A percentile compares a stretch with the other conserved stretches of the same genome.
phyloP scores from a whole-genome alignment of 2,888 invertebrate species.

The Plutella xylostella region DNA sequence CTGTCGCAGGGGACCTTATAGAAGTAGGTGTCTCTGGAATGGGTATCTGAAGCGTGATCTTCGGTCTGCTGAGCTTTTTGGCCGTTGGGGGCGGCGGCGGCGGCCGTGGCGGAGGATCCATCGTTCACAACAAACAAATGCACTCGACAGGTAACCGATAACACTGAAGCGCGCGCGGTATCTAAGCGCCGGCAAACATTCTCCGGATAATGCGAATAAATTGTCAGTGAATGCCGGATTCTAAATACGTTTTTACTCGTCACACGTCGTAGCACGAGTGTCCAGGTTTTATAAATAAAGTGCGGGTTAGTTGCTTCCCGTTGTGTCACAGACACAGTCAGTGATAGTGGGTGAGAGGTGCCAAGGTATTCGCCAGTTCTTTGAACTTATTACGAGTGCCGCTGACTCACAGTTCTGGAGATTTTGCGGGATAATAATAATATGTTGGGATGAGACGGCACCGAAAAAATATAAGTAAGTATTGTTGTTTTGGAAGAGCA shows the following conservation, averaged over 20 bases:
- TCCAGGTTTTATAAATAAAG: slow-evolving; percentile 63
- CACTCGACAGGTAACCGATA: neutral
- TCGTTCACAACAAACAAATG: neutral
- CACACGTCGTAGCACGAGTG: slow-evolving; percentile 43
- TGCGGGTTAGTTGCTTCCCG: slow-evolving; percentile 38
- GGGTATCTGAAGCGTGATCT: slow-evolving; percentile 63
- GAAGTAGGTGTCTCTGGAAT: slow-evolving; percentile 28
- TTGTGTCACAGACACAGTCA: slow-evolving; percentile 38
- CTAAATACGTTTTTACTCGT: slow-evolving; percentile 16
- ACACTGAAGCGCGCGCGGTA: neutral
- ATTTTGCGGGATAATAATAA: too few species aligned
- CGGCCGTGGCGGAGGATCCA: slow-evolving; percentile 40
- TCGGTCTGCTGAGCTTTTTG: slow-evolving; percentile 43
- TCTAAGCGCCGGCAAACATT: slow-evolving; percentile 28
- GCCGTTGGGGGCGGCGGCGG: slow-evolving; percentile 49
- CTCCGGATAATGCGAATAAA: slow-evolving; percentile 20
- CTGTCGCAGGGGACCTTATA: slow-evolving; percentile 30
- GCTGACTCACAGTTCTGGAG: neutral
- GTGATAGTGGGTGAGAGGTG: neutral
- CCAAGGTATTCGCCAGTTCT: slow-evolving; percentile 5
- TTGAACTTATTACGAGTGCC: slow-evolving; percentile 5
- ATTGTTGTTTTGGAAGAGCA: too few species aligned
- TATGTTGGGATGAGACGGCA: too few species aligned
- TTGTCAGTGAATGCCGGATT: slow-evolving; percentile 24
- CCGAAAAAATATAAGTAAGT: too few species aligned